These are phyloP conservation scores for Scophthalmus maximus DNA, from an alignment of 2,113 vertebrate species.

Conservation along the genomic window DNA sequence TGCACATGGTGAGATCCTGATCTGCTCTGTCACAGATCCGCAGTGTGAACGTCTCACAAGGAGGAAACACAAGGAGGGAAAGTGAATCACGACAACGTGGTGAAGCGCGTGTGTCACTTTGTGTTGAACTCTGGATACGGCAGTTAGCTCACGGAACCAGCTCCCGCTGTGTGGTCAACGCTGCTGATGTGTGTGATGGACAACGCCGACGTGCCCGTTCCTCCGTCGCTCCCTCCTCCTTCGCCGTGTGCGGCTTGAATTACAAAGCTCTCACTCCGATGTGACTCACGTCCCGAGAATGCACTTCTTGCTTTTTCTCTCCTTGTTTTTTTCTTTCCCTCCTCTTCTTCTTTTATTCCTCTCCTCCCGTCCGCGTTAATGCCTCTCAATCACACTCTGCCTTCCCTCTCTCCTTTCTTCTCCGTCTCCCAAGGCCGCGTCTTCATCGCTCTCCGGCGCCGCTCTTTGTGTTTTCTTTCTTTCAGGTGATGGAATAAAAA, in stretches of 20 bases:
- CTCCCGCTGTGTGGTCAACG: conserved; percentile 26
- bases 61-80: neutral
- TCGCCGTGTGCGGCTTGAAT: conserved; percentile 75
- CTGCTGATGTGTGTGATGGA: conserved; percentile 39
- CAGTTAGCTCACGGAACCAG: too few relatives aligned
- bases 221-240: conserved; percentile 37
- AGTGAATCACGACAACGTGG: conserved; percentile 13
- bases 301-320: conserved; percentile 57
- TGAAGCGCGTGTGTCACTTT: neutral
- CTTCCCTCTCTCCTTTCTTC: conserved; percentile 30
- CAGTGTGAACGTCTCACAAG: neutral
- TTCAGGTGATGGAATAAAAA: conserved; percentile 7
- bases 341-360: too few relatives aligned
- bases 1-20: neutral
- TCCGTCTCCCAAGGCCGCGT: conserved; percentile 40
- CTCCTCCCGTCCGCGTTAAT: conserved; percentile 45
- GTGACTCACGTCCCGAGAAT: conserved; percentile 76
- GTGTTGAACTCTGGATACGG: too few relatives aligned
- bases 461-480: conserved; percentile 27
- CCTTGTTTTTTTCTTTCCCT: conserved; percentile 33
- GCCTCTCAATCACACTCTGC: conserved; percentile 46
- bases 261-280: conserved; percentile 77
- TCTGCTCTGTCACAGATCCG: neutral
- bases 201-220: conserved; percentile 29
- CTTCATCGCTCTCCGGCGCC: conserved; percentile 1